Base-by-base conservation (phyloP, 2,888 invertebrate species). In the Sympetrum striolatum region DNA sequence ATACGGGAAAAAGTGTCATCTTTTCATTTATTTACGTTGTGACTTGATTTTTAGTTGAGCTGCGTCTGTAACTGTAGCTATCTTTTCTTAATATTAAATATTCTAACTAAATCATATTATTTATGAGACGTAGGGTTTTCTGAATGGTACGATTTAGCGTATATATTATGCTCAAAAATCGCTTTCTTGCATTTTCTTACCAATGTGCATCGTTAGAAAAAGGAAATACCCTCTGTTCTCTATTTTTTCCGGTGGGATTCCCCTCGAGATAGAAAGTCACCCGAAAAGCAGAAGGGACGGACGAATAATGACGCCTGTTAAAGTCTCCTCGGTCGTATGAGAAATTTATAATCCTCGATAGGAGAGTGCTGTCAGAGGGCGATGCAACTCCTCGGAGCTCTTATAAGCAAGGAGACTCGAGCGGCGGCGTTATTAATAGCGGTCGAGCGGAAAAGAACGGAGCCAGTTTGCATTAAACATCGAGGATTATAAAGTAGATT, bases 291-390 rank as follows among this genome's bases (percentile, higher is more conserved):
- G 39, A 82, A 31, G 35, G 22, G 8, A 86, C 86, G 39, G 60
- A 64, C 86, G 86, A 37, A 37, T 60, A 60, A 86, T 86, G 86
- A 86, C 58, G 31, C 60, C 35, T 60, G 86, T 86, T 86, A 58
- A 58, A 58, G 53, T 44, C 81, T 25, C 81, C 22, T 48, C 82
- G 82, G 35, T 60, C 60, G 86, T 35, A 86, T 86, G 86, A 86
- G 86, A 86, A 86, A 86, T 86, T 86, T 86, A 86, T 86, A 86
- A 86, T 64, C 58, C 64, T 35, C 86, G 86, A 86, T 86, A 64
- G 86, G 86, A 35, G 82, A 58, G 37, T 60, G 86, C 86, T 86
- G 86, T 86, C 86, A 86, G 58, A 0, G 80, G 22, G 39, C n/a
- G 80, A 80, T 37, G 80, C 37, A 80, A 39, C 39, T 39, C 80